Base-by-base conservation (phyloP, 2,113 vertebrate species). In the Mystacornis crossleyi region DNA sequence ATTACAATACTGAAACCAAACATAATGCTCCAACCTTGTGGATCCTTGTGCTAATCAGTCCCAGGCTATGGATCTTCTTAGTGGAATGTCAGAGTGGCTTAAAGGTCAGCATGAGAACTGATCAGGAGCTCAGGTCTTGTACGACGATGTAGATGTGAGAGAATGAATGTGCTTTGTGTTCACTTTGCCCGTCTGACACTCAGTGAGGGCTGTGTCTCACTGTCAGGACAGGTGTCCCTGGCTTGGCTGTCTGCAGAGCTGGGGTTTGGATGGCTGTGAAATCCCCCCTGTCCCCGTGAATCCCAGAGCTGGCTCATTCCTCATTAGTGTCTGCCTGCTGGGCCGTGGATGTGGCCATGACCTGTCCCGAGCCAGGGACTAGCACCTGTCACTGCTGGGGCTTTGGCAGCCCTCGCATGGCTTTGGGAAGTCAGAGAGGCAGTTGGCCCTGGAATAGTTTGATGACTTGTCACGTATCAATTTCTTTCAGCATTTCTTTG, bases 401-500 rank as follows among this genome's bases (percentile, higher is more conserved):
- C 69, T 60, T 43, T 81, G 81, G 36, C 73, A 85, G 57, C 85
- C 13, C 50, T 58, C 13, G 72, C 33, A 0, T 24, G 83, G 28
- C 69, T 78, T 69, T 78, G 89, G 40, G 29, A 23, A 89, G 69
- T 33, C 70, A 47, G 34, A 58, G 43, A 31, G 23, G 40, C 57
- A 79, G 40, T 4, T 91, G 61, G n/a, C 54, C 65, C 18, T 87
- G 66, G 65, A 38, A 53, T 18, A 48, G 47, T 71, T 89, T 65
- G 65, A 3, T 71, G 24, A 50, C 40, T 85, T 47, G 42, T 73
- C 61, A 54, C 2, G 2, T 82, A 91, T n/a, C 81, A 14, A 1
- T 90, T 88, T 85, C 77, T 84, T 55, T 14, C 70, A 73, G 48
- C 73, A 80, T 90, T 90, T 93, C 78, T 85, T 91, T 81, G 53